Conservation (phyloP, 64 coral and sea anemone genomes). For the Montipora foliosa region DNA sequence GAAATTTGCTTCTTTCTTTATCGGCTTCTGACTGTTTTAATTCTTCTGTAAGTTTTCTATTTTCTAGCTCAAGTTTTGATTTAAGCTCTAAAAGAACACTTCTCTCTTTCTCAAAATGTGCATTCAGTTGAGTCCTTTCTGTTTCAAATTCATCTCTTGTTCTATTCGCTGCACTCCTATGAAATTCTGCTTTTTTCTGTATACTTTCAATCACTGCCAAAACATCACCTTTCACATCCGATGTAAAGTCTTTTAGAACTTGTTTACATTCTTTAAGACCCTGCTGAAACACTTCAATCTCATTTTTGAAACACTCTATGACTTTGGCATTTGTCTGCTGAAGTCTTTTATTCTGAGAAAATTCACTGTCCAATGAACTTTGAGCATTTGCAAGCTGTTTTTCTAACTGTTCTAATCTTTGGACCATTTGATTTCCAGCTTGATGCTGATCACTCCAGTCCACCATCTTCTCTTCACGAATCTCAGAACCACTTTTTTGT, state of each 20-base stretch:
- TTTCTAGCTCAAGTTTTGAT: constrained; percentile 46
- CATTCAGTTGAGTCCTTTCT: constrained; percentile 37
- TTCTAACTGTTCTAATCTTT: constrained; percentile 55
- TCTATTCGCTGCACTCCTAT: constrained; percentile 12
- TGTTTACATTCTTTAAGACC: constrained; percentile 12
- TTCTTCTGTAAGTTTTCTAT: constrained; percentile 45
- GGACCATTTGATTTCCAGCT: constrained; percentile 34
- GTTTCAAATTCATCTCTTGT: constrained; percentile 61
- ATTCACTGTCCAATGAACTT: constrained; percentile 16
- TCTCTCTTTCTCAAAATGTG: constrained; percentile 70
- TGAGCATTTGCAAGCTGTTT: not conserved
- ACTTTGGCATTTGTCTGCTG: not conserved
- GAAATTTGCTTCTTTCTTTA: constrained; percentile 43
- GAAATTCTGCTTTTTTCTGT: constrained; percentile 32
- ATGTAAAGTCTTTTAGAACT: not conserved
- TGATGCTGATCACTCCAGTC: constrained; percentile 31
- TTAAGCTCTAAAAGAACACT: constrained; percentile 35
- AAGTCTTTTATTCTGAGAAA: constrained; percentile 21
- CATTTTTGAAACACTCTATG: constrained; percentile 21
- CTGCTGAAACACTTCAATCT: constrained; percentile 24
- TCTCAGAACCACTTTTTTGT: not conserved
- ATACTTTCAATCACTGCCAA: not conserved
- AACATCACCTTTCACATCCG: constrained; percentile 41
- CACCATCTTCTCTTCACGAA: constrained; percentile 16
- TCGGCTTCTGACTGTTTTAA: constrained; percentile 58